Conservation (phyloP, 2,888 invertebrate species). For the Neoascia interrupta region DNA sequence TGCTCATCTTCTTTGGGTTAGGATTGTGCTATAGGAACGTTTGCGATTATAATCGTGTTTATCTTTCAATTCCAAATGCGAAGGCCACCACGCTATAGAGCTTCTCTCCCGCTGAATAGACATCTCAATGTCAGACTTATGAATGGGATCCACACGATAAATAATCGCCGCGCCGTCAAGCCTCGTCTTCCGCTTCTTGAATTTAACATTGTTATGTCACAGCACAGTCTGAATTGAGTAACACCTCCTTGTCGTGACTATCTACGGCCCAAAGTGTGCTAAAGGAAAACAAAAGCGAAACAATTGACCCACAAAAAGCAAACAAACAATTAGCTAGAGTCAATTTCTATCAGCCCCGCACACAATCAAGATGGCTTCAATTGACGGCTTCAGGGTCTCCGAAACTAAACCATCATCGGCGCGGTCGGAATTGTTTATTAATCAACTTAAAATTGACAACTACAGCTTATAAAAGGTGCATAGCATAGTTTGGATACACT, state of each 20-base stretch:
- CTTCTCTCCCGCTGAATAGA: slow-evolving; percentile 12
- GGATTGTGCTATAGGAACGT: no score
- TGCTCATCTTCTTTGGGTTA: slow-evolving; percentile 46
- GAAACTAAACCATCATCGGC: no score
- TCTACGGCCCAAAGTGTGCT: slow-evolving; percentile 2
- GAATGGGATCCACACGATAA: slow-evolving; percentile 33
- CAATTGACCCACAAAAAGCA: slow-evolving; percentile 28
- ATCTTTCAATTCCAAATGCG: no score
- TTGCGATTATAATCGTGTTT: slow-evolving; percentile 16
- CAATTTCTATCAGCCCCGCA: background rate
- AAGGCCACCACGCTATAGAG: slow-evolving; percentile 26
- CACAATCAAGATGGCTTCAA: background rate
- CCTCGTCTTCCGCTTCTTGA: slow-evolving; percentile 10
- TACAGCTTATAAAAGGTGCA: background rate
- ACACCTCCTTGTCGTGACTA: slow-evolving; percentile 28
- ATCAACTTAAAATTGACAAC: slow-evolving; percentile 32
- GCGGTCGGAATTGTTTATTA: slow-evolving; percentile 33
- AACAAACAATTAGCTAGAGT: slow-evolving; percentile 18
- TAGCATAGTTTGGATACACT: slow-evolving; percentile 6
- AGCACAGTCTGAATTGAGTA: slow-evolving; percentile 23
- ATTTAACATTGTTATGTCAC: slow-evolving; percentile 27
- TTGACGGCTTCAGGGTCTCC: no score
- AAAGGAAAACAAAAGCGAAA: slow-evolving; percentile 2
- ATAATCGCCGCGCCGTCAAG: background rate
- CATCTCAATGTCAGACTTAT: slow-evolving; percentile 35